phyloP scores from a whole-genome alignment of 2,113 vertebrate species.

The Abramis brama region DNA sequence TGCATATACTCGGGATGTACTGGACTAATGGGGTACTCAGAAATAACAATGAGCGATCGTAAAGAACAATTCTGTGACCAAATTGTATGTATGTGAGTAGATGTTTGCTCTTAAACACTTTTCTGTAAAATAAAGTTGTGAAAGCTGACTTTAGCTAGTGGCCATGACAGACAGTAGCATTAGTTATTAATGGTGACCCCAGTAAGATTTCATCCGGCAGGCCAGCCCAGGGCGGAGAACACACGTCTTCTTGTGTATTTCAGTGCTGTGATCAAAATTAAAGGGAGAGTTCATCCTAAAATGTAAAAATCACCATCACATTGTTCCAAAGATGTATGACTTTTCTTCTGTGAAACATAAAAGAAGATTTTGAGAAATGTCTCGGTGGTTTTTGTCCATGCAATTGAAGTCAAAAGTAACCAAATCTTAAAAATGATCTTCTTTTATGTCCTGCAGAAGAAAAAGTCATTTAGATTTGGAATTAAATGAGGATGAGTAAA shows the following conservation, averaged over 20 bases:
- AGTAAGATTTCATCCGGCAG: constrained; percentile 51
- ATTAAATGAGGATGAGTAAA: neutral
- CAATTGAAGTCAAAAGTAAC: neutral
- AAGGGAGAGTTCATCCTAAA: neutral
- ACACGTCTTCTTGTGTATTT: neutral
- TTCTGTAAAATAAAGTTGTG: neutral
- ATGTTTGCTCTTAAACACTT: neutral
- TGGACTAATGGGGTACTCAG: neutral
- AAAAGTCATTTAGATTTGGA: neutral
- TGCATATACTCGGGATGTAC: neutral
- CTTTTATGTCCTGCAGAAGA: neutral
- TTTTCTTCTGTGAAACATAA: neutral
- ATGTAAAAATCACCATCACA: neutral
- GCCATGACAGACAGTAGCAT: constrained; percentile 75
- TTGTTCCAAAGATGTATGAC: neutral
- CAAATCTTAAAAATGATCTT: neutral
- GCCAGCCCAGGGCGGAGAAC: constrained; percentile 63
- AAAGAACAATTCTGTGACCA: constrained; percentile 23
- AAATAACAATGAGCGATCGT: constrained; percentile 7
- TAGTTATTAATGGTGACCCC: constrained; percentile 78
- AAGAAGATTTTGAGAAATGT: neutral
- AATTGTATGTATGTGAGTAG: neutral
- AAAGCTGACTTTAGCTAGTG: constrained; percentile 51
- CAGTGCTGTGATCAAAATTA: neutral
- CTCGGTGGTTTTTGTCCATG: neutral